phyloP scores from a whole-genome alignment of 2,888 invertebrate species.

The Phyto melanocephala region DNA sequence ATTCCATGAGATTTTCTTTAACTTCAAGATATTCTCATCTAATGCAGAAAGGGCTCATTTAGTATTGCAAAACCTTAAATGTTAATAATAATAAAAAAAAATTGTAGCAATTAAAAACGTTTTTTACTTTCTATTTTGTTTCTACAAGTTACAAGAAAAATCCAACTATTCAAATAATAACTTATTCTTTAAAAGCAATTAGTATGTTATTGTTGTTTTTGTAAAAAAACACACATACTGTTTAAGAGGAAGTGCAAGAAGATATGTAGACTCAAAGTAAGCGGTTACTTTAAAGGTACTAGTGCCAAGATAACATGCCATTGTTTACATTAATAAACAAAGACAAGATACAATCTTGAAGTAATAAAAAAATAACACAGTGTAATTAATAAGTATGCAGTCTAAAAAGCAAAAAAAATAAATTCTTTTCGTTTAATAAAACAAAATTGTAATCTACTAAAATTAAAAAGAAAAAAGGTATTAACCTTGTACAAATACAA shows the following conservation, averaged over 20 bases:
- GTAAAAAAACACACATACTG: background rate
- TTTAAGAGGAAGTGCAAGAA: background rate
- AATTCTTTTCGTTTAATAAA: no score
- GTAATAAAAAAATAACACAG: background rate
- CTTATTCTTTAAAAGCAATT: constrained; percentile 20
- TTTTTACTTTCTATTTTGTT: constrained; percentile 36
- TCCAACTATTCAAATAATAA: background rate
- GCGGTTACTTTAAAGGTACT: background rate
- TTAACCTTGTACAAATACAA: no score
- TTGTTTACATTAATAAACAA: background rate
- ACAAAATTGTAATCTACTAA: no score
- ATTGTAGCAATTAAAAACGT: constrained; percentile 33
- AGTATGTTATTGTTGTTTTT: background rate
- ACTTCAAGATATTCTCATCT: no score
- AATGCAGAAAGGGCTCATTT: no score
- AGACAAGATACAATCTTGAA: background rate
- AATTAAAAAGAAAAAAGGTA: no score
- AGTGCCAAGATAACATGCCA: background rate
- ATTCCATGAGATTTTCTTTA: background rate
- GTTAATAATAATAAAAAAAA: constrained; percentile 25
- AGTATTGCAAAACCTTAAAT: background rate
- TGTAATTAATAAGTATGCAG: background rate
- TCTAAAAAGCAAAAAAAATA: background rate
- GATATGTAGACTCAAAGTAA: background rate
- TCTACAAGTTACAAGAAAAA: background rate